These are phyloP conservation scores for Holothuria glaberrima DNA, from an alignment of 35 echinoderm and acorn worm species.

Conservation along the genomic window DNA sequence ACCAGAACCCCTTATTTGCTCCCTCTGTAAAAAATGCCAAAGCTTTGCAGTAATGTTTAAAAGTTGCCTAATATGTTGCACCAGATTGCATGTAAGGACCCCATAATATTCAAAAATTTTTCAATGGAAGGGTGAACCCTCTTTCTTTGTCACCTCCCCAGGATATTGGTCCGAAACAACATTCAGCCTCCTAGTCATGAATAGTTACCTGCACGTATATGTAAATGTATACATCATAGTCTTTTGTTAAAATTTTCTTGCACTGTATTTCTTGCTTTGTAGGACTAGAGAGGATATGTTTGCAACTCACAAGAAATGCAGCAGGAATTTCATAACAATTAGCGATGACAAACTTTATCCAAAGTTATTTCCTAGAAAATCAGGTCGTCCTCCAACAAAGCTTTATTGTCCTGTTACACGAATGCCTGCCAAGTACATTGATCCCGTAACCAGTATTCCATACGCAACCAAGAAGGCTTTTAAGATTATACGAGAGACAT, in stretches of 20 bases:
- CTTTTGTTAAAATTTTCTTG: background rate
- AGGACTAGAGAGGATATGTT: constrained; percentile 31
- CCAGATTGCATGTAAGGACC: no score
- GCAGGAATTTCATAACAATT: constrained; percentile 93
- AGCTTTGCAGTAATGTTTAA: no score
- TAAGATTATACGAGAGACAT: constrained; percentile 93
- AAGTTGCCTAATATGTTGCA: no score
- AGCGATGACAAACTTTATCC: constrained; percentile 84
- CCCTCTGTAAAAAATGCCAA: no score
- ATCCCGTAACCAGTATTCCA: constrained; percentile 94
- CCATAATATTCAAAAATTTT: no score
- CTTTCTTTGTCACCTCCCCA: no score
- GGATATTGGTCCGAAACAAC: no score
- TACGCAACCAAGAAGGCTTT: constrained; percentile 94
- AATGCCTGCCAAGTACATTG: constrained; percentile 86
- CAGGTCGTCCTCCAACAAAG: constrained; percentile 66
- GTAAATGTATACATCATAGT: background rate
- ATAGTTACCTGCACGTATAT: no score
- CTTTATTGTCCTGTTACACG: constrained; percentile 92
- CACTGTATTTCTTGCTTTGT: background rate
- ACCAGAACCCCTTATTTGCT: no score
- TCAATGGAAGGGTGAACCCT: no score
- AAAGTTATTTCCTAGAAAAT: constrained; percentile 70
- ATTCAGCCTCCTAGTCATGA: no score
- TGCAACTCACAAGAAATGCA: constrained; percentile 51